Conservation (phyloP, 2,888 invertebrate genomes). For the Cyaniris semiargus region DNA sequence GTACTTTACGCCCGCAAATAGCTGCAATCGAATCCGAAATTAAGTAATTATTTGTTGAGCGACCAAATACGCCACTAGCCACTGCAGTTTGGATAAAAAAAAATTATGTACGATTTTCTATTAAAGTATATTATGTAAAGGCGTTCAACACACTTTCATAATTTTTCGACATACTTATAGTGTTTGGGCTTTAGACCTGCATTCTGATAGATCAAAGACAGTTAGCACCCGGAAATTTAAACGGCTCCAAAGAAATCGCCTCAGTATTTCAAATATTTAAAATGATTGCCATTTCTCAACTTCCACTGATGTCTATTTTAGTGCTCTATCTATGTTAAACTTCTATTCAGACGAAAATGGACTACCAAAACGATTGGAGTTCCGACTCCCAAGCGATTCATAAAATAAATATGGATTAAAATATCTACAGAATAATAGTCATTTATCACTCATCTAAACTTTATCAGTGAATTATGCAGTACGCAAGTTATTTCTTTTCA, state of each 20-base stretch:
- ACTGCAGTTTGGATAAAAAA: neutral
- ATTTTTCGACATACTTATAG: too few relatives aligned
- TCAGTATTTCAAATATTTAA: conserved; percentile 4
- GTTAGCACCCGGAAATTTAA: conserved; percentile 3
- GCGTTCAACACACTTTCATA: too few relatives aligned
- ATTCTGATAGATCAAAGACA: neutral
- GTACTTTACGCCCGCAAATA: neutral
- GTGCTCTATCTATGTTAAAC: neutral
- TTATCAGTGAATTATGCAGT: neutral
- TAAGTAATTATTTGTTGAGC: neutral
- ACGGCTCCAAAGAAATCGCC: neutral
- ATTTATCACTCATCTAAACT: too few relatives aligned
- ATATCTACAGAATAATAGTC: too few relatives aligned
- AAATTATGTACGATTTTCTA: neutral
- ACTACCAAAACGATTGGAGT: neutral
- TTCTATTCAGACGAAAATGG: neutral
- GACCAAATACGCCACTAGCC: neutral
- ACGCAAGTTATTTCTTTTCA: neutral
- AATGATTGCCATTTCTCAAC: neutral
- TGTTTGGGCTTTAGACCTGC: too few relatives aligned
- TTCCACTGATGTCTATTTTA: conserved; percentile 10
- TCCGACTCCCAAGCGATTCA: too few relatives aligned
- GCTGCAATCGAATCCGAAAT: neutral
- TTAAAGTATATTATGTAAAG: neutral
- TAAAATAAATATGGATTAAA: too few relatives aligned